Base-by-base conservation (phyloP, 2,797 vertebrate genomes). In the Platalea minor region DNA sequence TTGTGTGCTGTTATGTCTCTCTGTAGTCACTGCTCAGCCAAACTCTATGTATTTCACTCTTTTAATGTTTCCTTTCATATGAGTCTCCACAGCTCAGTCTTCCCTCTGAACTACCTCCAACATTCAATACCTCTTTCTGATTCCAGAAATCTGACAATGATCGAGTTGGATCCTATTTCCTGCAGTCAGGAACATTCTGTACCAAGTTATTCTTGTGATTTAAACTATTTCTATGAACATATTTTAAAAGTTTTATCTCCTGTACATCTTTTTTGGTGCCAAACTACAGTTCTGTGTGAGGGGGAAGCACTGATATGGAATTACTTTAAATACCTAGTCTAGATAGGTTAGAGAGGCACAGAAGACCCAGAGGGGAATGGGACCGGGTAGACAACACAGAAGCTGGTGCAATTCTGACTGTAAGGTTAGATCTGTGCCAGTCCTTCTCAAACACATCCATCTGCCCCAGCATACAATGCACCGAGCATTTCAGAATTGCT, bases 111-210 rank as follows among this genome's bases (percentile, higher is more conserved):
- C 37, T 28, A 68, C 50, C 56, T 80, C 68, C 83, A 95, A 60
- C 54, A 18, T 41, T 21, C 76, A 56, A n/a, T 56, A 53, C 64
- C 43, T 75, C 24, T 69, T 41, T 45, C 89, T 53, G 83, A 85
- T 79, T 97, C 93, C 94, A 89, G 73, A 61, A 91, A 88, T 33
- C 80, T 85, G 91, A 92, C 93, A 78, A 7, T 5, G 20, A 54
- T 91, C 4, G 0, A 56, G 68, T 70, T 53, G 81, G 69, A 91
- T 92, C 61, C 91, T 12, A 29, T 29, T 59, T 68, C 85, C 93
- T 50, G 57, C 75, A 59, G 20, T 60, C 92, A 86, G 72, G 83
- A 94, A 96, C 96, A 86, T 85, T 80, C 92, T 79, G 83, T 93
- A 61, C 91, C 1, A 28, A 73, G 63, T 77, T 93, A 82, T 93